Conservation (phyloP, 1,140 invertebrate genomes). For the Anastrepha obliqua region DNA sequence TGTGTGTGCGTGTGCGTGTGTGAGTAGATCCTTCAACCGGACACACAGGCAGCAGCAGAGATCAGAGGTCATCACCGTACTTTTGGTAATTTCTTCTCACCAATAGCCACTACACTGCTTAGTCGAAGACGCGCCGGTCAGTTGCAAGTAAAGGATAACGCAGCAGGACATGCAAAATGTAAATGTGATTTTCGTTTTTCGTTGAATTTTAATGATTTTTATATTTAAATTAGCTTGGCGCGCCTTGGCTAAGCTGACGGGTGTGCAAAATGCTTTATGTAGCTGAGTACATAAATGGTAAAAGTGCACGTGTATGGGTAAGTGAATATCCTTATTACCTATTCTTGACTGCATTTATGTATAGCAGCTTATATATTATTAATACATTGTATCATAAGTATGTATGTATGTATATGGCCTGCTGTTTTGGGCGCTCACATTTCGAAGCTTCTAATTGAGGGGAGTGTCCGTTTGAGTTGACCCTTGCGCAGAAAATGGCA, state of each 20-base stretch:
- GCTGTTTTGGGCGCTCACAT: too few relatives aligned
- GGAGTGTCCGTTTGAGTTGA: not conserved
- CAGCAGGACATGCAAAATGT: constrained; percentile 31
- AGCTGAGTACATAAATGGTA: not conserved
- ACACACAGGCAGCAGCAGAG: constrained; percentile 20
- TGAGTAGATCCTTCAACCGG: constrained; percentile 42
- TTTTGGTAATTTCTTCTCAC: constrained; percentile 56
- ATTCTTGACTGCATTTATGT: too few relatives aligned
- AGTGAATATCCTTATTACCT: not conserved
- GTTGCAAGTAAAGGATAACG: constrained; percentile 18
- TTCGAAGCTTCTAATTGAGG: not conserved
- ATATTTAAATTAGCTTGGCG: constrained; percentile 54
- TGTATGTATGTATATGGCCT: not conserved
- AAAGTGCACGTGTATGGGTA: not conserved
- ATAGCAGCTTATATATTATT: not conserved
- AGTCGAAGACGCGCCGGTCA: not conserved
- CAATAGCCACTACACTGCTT: not conserved
- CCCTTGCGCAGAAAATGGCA: constrained; percentile 13
- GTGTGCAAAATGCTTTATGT: not conserved
- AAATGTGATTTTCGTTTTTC: constrained; percentile 52
- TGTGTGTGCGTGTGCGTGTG: constrained; percentile 1
- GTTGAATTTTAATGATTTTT: constrained; percentile 57
- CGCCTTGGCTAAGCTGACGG: constrained; percentile 24
- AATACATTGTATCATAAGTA: not conserved
- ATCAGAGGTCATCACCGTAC: constrained; percentile 57